These are phyloP conservation scores for Calephelis perditalis DNA, from an alignment of 2,888 invertebrate species.

Conservation along the genomic window DNA sequence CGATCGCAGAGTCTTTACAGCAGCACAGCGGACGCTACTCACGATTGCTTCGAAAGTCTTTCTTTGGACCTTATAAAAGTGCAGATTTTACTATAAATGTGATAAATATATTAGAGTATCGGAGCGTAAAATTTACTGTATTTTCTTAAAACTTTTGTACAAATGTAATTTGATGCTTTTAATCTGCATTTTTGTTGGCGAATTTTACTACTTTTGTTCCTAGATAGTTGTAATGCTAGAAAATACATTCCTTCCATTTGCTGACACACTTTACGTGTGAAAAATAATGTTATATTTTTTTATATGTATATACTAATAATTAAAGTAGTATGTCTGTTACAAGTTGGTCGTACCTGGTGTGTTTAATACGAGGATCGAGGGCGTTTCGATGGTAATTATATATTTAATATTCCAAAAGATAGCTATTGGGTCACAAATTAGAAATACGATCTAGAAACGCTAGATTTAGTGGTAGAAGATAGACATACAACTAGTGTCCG, in stretches of 20 bases:
- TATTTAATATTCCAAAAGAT: slow-evolving; percentile 29
- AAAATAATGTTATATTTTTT: slow-evolving; percentile 27
- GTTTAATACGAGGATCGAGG: slow-evolving; percentile 32
- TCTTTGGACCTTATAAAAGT: not conserved
- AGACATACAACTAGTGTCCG: no score
- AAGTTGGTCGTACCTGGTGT: slow-evolving; percentile 55
- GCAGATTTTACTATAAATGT: not conserved
- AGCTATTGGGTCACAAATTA: not conserved
- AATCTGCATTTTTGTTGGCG: slow-evolving; percentile 11
- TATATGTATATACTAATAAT: slow-evolving; percentile 21
- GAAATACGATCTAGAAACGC: not conserved
- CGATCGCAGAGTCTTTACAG: no score
- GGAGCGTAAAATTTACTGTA: no score
- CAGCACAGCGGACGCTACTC: no score
- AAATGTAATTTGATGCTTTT: slow-evolving; percentile 1
- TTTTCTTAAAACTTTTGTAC: not conserved
- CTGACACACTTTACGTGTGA: slow-evolving; percentile 15
- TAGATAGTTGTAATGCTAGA: not conserved
- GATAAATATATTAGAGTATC: not conserved
- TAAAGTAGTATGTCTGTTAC: slow-evolving; percentile 37
- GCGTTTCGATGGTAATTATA: slow-evolving; percentile 44
- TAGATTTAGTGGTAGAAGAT: slow-evolving; percentile 2
- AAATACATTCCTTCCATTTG: slow-evolving; percentile 13
- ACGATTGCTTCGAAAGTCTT: not conserved
- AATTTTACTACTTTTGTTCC: slow-evolving; percentile 7